Conservation (phyloP, 1,140 invertebrate species). For the Chionoecetes opilio region DNA sequence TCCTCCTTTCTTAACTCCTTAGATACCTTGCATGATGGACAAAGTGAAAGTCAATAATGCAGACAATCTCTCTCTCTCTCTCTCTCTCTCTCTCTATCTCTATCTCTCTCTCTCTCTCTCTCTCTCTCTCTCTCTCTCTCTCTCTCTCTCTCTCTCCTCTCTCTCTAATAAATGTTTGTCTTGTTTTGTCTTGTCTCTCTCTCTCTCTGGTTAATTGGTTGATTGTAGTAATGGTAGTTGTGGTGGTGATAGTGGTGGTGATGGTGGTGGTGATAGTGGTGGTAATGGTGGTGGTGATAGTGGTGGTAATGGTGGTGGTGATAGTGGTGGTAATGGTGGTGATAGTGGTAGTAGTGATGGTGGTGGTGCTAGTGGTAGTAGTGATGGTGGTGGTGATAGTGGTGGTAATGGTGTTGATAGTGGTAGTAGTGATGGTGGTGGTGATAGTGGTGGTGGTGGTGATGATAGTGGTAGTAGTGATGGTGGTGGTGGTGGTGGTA, state of each 20-base stretch:
- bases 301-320: no score
- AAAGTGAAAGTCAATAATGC: background rate
- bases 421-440: background rate
- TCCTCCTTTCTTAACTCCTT: slow-evolving; percentile 5
- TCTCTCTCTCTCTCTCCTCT: slow-evolving; percentile 9
- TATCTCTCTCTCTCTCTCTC: background rate
- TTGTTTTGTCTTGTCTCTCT: no score
- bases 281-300: no score
- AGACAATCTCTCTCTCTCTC: slow-evolving; percentile 5
- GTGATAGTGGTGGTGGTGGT: background rate
- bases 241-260: background rate
- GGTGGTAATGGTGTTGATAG: background rate
- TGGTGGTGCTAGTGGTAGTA: no score
- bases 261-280: background rate
- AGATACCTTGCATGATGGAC: background rate
- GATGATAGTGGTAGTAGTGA: background rate
- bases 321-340: no score
- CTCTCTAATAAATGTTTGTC: background rate
- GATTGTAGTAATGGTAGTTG: background rate
- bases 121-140: background rate
- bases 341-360: no score
- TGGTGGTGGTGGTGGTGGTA: background rate
- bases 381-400: no score
- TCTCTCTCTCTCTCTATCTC: slow-evolving; percentile 15
- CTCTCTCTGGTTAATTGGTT: background rate